Base-by-base conservation (phyloP, 2,797 vertebrate genomes). In the Paratrypauchen microcephalus region DNA sequence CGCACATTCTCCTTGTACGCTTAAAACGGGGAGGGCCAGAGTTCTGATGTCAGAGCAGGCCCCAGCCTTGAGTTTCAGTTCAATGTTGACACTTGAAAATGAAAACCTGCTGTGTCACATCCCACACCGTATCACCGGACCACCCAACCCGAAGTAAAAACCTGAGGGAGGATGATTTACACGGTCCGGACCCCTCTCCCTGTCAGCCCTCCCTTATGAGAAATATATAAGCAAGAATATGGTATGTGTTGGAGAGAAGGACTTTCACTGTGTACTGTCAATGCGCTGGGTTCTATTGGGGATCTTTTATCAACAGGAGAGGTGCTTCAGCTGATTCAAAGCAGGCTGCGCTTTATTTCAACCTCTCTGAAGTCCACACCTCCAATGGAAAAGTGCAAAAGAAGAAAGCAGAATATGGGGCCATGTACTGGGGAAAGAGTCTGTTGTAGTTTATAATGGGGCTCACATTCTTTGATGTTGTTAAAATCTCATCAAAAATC, bases 101-200 rank as follows among this genome's bases (percentile, higher is more conserved):
- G 77, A 88, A 88, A 85, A 87, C 88, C 85, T 90, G 86, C 89
- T 91, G 81, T 75, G 89, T 92, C 90, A 83, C 84, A 83, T 83
- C 83, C 84, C 77, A 78, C 74, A 58, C 66, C 80, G 30, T 16
- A 52, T 75, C 69, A 70, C 72, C 66, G 59, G 94, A 94, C 94
- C 94, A 95, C 94, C 93, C 93, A 95, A 89, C 83, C 88, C 0
- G 91, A 82, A 78, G 80, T 76, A 84, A 83, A 75, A 66, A 76
- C 77, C 74, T 78, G 79, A 66, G 63, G 71, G 71, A 61, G 62
- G 26, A 58, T 6, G 74, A 77, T 80, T 83, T 84, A 83, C 83
- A 83, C 78, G 76, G 66, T 45, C 24, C 75, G 83, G 90, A 90
- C 89, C 89, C 90, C 91, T 81, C 41, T 41, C 39, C 83, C 81